phyloP scores from a whole-genome alignment of 2,888 invertebrate genomes.

The Chydorus sphaericus region DNA sequence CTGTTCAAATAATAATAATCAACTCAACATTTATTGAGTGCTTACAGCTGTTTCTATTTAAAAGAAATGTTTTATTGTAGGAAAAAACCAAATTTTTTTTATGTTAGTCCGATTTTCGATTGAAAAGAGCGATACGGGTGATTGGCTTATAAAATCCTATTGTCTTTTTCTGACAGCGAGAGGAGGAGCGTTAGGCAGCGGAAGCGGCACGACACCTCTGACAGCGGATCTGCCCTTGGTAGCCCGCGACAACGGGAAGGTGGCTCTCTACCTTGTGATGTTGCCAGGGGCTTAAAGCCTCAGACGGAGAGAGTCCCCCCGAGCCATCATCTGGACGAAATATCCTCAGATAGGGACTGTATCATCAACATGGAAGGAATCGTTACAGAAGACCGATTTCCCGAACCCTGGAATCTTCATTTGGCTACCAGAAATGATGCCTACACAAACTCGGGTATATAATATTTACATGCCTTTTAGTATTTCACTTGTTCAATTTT shows the following conservation, averaged over 20 bases:
- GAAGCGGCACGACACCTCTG: constrained; percentile 9
- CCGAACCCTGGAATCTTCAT: not conserved
- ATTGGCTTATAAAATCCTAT: not conserved
- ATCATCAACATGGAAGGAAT: constrained; percentile 7
- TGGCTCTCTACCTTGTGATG: constrained; percentile 13
- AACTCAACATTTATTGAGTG: too few relatives aligned
- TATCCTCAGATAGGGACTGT: too few relatives aligned
- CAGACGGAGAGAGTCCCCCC: too few relatives aligned
- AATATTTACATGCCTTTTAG: not conserved
- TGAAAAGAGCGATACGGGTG: not conserved
- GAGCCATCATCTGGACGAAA: too few relatives aligned
- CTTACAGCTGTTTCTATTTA: too few relatives aligned
- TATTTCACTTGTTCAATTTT: not conserved
- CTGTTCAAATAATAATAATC: too few relatives aligned
- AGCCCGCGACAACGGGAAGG: constrained; percentile 13
- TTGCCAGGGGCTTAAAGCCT: constrained; percentile 3
- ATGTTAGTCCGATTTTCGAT: too few relatives aligned
- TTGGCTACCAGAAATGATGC: not conserved
- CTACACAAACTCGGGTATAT: not conserved
- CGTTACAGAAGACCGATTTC: not conserved
- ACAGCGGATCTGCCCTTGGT: not conserved
- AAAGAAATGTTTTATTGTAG: too few relatives aligned
- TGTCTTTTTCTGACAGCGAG: not conserved
- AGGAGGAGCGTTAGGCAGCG: not conserved
- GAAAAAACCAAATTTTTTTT: too few relatives aligned